Conservation (phyloP, 2,888 invertebrate species). For the Nomada goodeniana region DNA sequence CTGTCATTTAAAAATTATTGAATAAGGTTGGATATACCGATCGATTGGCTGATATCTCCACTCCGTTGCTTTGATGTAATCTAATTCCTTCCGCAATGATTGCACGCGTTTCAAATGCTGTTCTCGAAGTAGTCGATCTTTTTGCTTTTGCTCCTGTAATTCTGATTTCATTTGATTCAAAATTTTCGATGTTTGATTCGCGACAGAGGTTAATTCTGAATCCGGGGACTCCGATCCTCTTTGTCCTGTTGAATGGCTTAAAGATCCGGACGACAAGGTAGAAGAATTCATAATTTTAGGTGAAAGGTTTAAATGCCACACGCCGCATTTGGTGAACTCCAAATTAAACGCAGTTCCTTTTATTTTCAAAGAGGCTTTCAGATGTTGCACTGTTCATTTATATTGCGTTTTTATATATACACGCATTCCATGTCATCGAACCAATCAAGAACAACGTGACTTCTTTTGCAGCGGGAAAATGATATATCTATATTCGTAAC, state of each 20-base stretch:
- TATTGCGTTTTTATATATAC: neutral
- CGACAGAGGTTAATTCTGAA: slow-evolving; percentile 77
- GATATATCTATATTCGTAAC: neutral
- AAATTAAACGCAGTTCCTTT: no score
- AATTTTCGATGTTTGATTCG: slow-evolving; percentile 81
- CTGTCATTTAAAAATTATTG: neutral
- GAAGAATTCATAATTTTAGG: slow-evolving; percentile 79
- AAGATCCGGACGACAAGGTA: slow-evolving; percentile 77
- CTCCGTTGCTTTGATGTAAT: slow-evolving; percentile 91
- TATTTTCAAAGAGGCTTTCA: neutral
- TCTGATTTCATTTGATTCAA: slow-evolving; percentile 86
- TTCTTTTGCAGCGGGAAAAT: slow-evolving; percentile 9
- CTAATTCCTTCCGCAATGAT: slow-evolving; percentile 90
- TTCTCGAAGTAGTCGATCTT: slow-evolving; percentile 87
- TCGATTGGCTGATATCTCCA: slow-evolving; percentile 92
- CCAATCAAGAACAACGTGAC: slow-evolving; percentile 1
- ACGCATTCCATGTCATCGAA: neutral
- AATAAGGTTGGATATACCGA: slow-evolving; percentile 83
- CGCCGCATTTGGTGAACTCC: neutral
- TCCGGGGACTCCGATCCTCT: slow-evolving; percentile 80
- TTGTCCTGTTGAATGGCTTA: slow-evolving; percentile 78
- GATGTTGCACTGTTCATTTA: neutral
- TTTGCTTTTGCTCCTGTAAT: slow-evolving; percentile 86
- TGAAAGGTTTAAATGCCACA: slow-evolving; percentile 1
- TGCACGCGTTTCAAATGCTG: slow-evolving; percentile 90